Evolutionary conservation across 2,888 invertebrate species (phyloP), one percentile per base, ranked within the genome.

Genomic region (Melipona bicolor): DNA sequence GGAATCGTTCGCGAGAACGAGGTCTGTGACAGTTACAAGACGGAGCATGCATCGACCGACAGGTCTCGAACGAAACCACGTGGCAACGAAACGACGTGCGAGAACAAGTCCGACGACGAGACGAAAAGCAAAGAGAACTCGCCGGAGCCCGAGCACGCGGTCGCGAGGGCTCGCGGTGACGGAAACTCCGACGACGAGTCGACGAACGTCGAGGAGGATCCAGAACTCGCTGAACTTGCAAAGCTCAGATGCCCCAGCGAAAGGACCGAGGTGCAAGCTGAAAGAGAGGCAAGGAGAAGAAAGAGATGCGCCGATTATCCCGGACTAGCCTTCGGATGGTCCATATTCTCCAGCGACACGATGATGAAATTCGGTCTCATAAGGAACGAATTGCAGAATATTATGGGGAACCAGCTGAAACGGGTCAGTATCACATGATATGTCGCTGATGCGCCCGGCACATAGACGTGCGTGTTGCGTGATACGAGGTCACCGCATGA

Each of bases 291-390:
- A 80, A 95, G 97, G 74, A 95, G 96, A 81, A 96, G 97, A 91
- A 96, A 97, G 91, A 96, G 98, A 95, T 98, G 98, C 95, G 97
- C 98, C 62, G 98, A 98, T 94, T 98, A 98, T 95, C 98, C 98
- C 0, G 98, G 98, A 50, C 95, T 98, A 81, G 98, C 98, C 2
- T 98, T 98, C 94, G 98, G 98, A 74, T 97, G 97, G 90, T 98
- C 98, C 87, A 97, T 98, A 94, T 98, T 98, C 95, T 98, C 98
- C 93, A 98, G 99, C 79, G 99, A 98, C 94, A 99, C 99, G 17
- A 97, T 99, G 97, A 99, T 99, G 97, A 99, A 99, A 96, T 99
- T 99, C 95, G 98, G 97, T 95, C 97, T 99, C 90, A 99, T 99
- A 94, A 97, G 97, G 95, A 99, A 99, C 95, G 99, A 99, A 96